Base-by-base conservation (phyloP, 2,888 invertebrate species). In the Perithous albicinctus region DNA sequence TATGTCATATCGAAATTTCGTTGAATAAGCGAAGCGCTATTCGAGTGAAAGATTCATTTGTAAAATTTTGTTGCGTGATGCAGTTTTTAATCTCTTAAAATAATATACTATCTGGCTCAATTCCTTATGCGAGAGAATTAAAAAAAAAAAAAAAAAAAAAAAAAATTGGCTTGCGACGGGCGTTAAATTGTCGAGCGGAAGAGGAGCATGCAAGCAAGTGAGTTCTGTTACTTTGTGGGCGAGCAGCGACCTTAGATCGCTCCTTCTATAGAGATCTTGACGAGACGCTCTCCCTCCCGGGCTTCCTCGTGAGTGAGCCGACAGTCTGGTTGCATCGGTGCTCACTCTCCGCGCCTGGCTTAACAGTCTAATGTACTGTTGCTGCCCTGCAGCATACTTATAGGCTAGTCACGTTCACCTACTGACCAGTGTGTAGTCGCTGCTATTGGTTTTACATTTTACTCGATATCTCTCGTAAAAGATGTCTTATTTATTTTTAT, bases 181-280 rank as follows among this genome's bases (percentile, higher is more conserved):
- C 43, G 64, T 48, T 69, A 61, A 78, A 69, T 81, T 46, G 56
- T 78, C 73, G 61, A 80, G 66, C 56, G 77, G 77, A 80, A 78
- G 73, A 74, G 77, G 61, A 73, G 29, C 81, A 46, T 73, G 78
- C 67, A 46, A 77, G 78, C 67, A 38, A 74, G 81, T 81, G 81
- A 76, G 81, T 59, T 2, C 38, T 48, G 51, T 10, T 29, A 61
- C 10, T 35, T 56, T 43, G 82, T 82, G 82, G 82, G 82, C 82
- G 82, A 82, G 26, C 32, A 59, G 61, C 61, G 51, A 77, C 59
- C 61, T 69, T 81, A 63, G 59, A 78, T 69, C 82, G 82, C 82
- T 82, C 82, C 82, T 82, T 82, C 82, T 82, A 78, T 82, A 82
- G 82, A 15, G 74, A 82, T 82, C 56, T 66, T 64, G 69, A 18